phyloP scores from a whole-genome alignment of 1,140 invertebrate genomes.

The Polypedilum vanderplanki region DNA sequence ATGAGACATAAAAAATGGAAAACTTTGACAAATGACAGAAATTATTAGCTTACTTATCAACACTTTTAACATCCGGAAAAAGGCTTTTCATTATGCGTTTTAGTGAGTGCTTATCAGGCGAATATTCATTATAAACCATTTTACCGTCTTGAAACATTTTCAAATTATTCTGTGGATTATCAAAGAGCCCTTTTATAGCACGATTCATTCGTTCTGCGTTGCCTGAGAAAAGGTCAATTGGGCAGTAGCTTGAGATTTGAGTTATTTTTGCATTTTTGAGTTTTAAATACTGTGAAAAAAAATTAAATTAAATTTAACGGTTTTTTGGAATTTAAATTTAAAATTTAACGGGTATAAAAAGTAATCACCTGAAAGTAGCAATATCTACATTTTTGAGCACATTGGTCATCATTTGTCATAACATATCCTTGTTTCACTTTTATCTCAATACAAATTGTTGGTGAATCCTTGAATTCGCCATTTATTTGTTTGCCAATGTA shows the following conservation, averaged over 20 bases:
- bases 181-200: slow-evolving; percentile 52
- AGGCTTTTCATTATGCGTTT: slow-evolving; percentile 34
- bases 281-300: slow-evolving; percentile 64
- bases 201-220: slow-evolving; percentile 51
- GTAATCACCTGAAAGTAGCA: slow-evolving; percentile 38
- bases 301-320: slow-evolving; percentile 47
- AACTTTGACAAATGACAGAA: slow-evolving; percentile 31
- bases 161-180: slow-evolving; percentile 66
- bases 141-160: slow-evolving; percentile 58
- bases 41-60: slow-evolving; percentile 36
- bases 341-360: neutral
- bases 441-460: slow-evolving; percentile 59
- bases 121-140: slow-evolving; percentile 50
- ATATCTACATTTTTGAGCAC: slow-evolving; percentile 10
- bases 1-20: slow-evolving; percentile 27
- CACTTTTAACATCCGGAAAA: slow-evolving; percentile 38
- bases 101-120: slow-evolving; percentile 37
- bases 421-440: slow-evolving; percentile 71
- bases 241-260: slow-evolving; percentile 56
- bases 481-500: neutral
- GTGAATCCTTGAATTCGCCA: slow-evolving; percentile 15
- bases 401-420: slow-evolving; percentile 44
- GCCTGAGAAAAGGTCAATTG: slow-evolving; percentile 65
- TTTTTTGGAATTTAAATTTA: neutral
- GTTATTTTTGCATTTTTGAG: slow-evolving; percentile 47